Evolutionary conservation across 2,797 vertebrate genomes (phyloP), one percentile per base, ranked within the genome.

Genomic region (Onychomys arenicola): DNA sequence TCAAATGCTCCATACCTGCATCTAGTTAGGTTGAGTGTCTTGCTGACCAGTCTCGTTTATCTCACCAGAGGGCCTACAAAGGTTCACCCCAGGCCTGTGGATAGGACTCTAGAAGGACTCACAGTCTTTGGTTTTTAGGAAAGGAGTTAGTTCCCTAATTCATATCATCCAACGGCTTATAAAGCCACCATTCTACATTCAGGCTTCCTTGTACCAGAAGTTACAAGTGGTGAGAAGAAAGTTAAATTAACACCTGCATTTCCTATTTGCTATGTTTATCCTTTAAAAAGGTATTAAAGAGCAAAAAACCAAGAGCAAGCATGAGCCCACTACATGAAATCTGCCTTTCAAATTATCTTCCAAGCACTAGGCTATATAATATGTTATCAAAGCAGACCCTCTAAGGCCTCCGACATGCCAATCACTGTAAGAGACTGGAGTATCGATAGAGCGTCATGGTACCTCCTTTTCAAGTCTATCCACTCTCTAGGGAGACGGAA

Each of bases 401-500:
- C 90, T 94, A 90, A 97, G 75, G 80, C 92, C 6, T n/a, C 86
- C 46, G 27, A 61, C 61, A 96, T 78, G 93, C 80, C 89, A 97
- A 80, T 90, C 76, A 90, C 78, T 91, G 96, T 73, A 92, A 96
- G 75, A 96, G 92, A 97, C 0, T 73, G 83, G 97, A 84, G n/a
- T 5, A 78, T 97, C 2, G 92, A 89, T 19, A 89, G 4, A 96
- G 96, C 57, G 89, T 90, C 95, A 95, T 95, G 98, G 94, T 67
- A 97, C 90, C 88, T 96, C 71, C 83, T 97, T 97, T 96, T 91
- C 37, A 97, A 89, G 90, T 61, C 40, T 63, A 93, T 10, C 63
- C 92, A 52, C 78, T 94, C 94, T 95, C 96, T 95, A 92, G 85
- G 49, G 63, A 55, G 82, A 94, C 96, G 78, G n/a, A 97, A 97